phyloP scores from a whole-genome alignment of 2,797 vertebrate genomes.

The Vespertilio murinus region DNA sequence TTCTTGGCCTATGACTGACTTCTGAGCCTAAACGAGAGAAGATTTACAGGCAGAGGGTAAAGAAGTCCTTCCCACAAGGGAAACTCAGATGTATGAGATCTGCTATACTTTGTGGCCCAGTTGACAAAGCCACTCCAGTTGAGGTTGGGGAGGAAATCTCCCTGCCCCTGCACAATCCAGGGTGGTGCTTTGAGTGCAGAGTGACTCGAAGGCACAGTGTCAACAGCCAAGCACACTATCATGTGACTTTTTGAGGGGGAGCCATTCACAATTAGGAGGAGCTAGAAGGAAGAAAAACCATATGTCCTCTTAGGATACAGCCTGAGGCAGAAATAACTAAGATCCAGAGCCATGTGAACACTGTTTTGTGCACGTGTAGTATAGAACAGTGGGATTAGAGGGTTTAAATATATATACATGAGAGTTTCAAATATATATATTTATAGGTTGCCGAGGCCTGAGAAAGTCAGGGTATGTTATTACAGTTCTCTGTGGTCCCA shows the following conservation, averaged over 20 bases:
- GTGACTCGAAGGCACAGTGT: not conserved
- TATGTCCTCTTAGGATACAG: not conserved
- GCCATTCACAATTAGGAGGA: not conserved
- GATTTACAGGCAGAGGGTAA: not conserved
- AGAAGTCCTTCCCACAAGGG: not conserved
- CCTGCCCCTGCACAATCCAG: not conserved
- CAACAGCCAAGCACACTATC: not conserved
- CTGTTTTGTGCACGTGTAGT: fast-evolving
- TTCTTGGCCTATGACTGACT: not conserved
- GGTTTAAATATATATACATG: not conserved
- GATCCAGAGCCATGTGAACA: not conserved
- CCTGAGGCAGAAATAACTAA: not conserved
- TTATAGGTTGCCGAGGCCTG: not conserved
- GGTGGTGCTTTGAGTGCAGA: not conserved
- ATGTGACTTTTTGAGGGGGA: not conserved
- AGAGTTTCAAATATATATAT: not conserved
- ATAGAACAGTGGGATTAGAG: not conserved
- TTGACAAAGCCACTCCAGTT: not conserved
- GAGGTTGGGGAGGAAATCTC: not conserved
- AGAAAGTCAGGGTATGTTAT: not conserved
- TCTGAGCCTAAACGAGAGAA: not conserved
- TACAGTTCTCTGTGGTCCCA: not conserved
- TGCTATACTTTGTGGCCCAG: not conserved
- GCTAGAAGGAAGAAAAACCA: not conserved
- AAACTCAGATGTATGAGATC: not conserved